Percentiles rank a stretch among this genome's conserved stretches.
Evolutionary conservation across 2,113 vertebrate species (phyloP).

Genomic region (Sinocyclocheilus anshuiensis): DNA sequence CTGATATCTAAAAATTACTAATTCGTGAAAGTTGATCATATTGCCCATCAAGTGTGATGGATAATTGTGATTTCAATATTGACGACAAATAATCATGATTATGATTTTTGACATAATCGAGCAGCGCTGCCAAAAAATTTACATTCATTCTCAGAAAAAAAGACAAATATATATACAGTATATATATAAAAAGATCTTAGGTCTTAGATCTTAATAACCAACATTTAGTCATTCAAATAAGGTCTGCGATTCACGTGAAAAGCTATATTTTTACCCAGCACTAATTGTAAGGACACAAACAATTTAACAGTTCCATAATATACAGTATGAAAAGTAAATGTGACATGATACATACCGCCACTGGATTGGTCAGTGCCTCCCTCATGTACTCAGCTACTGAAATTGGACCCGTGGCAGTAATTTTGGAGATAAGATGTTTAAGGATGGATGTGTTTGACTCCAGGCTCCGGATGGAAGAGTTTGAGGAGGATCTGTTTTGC

Average conservation of each 20-base stretch:
- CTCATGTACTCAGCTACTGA: conserved; percentile 95
- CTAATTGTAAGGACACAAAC: neutral
- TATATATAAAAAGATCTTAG: too few relatives aligned
- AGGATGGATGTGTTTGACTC: conserved; percentile 71
- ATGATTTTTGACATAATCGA: too few relatives aligned
- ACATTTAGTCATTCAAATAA: neutral
- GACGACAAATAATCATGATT: too few relatives aligned
- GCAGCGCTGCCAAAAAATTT: too few relatives aligned
- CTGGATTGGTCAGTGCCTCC: conserved; percentile 93
- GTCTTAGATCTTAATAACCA: too few relatives aligned
- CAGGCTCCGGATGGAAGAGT: conserved; percentile 53
- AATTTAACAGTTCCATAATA: neutral
- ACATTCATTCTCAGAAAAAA: too few relatives aligned
- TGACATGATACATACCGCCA: conserved; percentile 71
- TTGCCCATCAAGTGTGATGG: too few relatives aligned
- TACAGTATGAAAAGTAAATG: neutral
- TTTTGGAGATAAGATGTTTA: conserved; percentile 85
- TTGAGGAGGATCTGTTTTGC: conserved; percentile 61
- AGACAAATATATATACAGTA: too few relatives aligned
- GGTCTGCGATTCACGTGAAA: neutral
- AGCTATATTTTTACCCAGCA: neutral
- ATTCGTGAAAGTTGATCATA: too few relatives aligned
- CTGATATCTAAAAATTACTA: too few relatives aligned
- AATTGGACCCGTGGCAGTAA: conserved; percentile 88
- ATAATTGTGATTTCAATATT: too few relatives aligned